A percentile compares a stretch with the other conserved stretches of the same genome.
Conservation (phyloP, 2,113 vertebrate genomes). For the Pedionomus torquatus region DNA sequence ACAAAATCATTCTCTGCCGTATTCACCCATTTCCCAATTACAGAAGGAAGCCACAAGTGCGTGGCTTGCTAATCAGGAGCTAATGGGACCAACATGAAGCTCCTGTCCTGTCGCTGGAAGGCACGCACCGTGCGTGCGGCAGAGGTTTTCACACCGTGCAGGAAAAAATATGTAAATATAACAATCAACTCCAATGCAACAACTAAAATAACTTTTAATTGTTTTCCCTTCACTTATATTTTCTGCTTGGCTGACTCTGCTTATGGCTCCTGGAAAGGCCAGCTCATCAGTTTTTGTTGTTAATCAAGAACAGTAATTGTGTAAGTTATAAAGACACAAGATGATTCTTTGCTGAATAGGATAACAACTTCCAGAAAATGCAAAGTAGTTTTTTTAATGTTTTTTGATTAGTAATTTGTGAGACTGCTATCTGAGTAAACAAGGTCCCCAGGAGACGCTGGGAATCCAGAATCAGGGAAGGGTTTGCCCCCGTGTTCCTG, state of each 20-base stretch:
- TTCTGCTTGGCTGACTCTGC: slow-evolving; percentile 79
- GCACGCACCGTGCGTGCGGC: background rate
- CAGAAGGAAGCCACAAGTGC: background rate
- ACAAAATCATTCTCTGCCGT: background rate
- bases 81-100: background rate
- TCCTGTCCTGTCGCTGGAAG: background rate
- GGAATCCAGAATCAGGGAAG: background rate
- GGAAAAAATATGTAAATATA: slow-evolving; percentile 68
- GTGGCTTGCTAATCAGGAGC: background rate
- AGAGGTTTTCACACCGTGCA: background rate
- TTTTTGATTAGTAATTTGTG: slow-evolving; percentile 21
- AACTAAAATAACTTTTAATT: slow-evolving; percentile 79
- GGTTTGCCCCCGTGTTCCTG: background rate
- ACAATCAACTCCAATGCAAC: slow-evolving; percentile 54
- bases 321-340: slow-evolving; percentile 65
- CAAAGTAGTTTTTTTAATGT: slow-evolving; percentile 31
- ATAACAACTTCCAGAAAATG: slow-evolving; percentile 72
- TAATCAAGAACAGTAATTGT: slow-evolving; percentile 82
- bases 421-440: slow-evolving; percentile 44
- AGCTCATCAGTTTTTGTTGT: slow-evolving; percentile 80
- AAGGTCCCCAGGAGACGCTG: background rate
- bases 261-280: slow-evolving; percentile 72
- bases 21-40: background rate
- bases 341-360: slow-evolving; percentile 74
- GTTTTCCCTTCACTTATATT: slow-evolving; percentile 79